Conservation (phyloP, 2,797 vertebrate species). For the Acropternis orthonyx region DNA sequence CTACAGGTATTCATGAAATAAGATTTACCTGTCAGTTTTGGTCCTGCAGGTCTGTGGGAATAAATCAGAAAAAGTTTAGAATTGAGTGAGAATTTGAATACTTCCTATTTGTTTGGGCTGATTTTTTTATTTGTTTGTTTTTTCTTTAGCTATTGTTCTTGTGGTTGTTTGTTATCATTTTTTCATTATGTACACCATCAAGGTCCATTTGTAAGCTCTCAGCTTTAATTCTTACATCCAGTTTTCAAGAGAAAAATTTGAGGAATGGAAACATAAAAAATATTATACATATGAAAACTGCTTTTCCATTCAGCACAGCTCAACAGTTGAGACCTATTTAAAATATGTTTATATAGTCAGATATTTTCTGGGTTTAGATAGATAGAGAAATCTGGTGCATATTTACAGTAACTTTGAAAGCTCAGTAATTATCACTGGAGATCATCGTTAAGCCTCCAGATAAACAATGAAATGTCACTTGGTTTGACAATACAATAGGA, state of each 20-base stretch:
- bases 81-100: background rate
- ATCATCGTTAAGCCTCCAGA: slow-evolving; percentile 19
- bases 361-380: background rate
- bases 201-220: background rate
- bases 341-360: background rate
- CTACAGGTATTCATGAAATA: background rate
- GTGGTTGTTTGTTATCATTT: background rate
- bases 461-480: slow-evolving; percentile 17
- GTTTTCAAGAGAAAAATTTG: background rate
- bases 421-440: slow-evolving; percentile 20
- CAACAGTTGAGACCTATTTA: background rate
- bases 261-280: background rate
- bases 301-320: background rate
- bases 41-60: background rate
- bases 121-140: background rate
- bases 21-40: background rate
- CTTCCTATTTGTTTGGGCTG: background rate
- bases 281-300: background rate
- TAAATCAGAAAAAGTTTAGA: background rate
- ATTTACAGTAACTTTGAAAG: slow-evolving; percentile 27
- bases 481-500: background rate
- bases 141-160: background rate
- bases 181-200: background rate
- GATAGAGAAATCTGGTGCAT: slow-evolving; percentile 3
- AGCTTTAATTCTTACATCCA: background rate